phyloP scores from a whole-genome alignment of 2,888 invertebrate species.

The Parnassius orleans region DNA sequence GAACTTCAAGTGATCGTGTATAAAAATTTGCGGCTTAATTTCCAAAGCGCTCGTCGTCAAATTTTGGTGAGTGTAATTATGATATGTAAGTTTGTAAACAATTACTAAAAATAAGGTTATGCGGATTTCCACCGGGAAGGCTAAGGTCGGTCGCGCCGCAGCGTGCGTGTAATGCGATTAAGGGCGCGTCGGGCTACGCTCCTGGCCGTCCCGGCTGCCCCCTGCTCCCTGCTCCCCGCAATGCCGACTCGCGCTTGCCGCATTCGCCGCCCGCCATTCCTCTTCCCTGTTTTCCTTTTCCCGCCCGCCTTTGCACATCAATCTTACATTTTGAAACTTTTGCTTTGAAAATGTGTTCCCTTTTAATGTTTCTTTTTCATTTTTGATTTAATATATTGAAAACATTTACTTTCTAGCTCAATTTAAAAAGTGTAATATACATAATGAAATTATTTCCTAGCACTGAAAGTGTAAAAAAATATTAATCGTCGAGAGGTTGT shows the following conservation, averaged over 20 bases:
- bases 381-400: background rate
- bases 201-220: constrained; percentile 37
- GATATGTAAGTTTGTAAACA: constrained; percentile 24
- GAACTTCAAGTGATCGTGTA: constrained; percentile 22
- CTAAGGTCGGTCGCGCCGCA: constrained; percentile 56
- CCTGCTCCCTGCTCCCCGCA: constrained; percentile 38
- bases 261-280: constrained; percentile 33
- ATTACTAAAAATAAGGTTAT: constrained; percentile 33
- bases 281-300: constrained; percentile 42
- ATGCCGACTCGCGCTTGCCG: constrained; percentile 34
- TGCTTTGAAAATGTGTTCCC: background rate
- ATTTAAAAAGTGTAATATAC: no score
- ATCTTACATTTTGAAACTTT: constrained; percentile 3
- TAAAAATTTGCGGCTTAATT: constrained; percentile 12
- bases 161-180: constrained; percentile 61
- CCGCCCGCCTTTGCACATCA: constrained; percentile 44
- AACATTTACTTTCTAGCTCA: no score
- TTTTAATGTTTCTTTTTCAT: background rate
- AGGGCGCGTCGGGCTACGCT: constrained; percentile 47
- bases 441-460: no score
- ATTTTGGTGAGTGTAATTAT: constrained; percentile 21
- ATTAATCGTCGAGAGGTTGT: no score
- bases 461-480: no score
- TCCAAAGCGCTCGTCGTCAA: constrained; percentile 12
- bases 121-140: constrained; percentile 49